These are phyloP conservation scores for Onychostruthus taczanowskii DNA, from an alignment of 2,113 vertebrate genomes.

Conservation along the genomic window DNA sequence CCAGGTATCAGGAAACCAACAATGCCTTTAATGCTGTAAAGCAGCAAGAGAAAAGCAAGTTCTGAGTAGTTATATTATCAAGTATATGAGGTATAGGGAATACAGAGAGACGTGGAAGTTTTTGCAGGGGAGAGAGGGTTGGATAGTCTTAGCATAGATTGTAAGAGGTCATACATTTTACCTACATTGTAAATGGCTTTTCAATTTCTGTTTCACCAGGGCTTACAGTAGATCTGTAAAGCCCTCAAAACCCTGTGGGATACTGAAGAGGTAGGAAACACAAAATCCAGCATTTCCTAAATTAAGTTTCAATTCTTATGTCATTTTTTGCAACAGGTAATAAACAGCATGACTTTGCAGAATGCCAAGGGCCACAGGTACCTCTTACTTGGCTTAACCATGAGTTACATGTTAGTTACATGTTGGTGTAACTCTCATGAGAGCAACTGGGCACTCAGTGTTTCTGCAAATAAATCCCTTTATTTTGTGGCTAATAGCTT, in stretches of 20 bases:
- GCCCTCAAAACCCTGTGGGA: not conserved
- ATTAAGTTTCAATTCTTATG: not conserved
- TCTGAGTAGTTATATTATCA: not conserved
- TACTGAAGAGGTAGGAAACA: not conserved
- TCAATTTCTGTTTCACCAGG: not conserved
- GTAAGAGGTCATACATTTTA: not conserved
- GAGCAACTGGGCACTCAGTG: not conserved
- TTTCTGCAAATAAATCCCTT: not conserved
- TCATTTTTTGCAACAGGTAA: not conserved
- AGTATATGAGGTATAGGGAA: not conserved
- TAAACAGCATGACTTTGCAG: not conserved
- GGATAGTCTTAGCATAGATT: not conserved
- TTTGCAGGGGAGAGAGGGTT: accelerated
- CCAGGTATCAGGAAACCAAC: accelerated
- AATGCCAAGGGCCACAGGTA: not conserved
- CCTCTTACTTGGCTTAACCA: not conserved
- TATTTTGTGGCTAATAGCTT: not conserved
- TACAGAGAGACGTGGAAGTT: not conserved
- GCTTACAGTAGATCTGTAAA: not conserved
- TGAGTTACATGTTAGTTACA: not conserved
- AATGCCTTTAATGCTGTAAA: not conserved
- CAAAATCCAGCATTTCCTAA: not conserved
- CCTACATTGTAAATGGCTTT: not conserved
- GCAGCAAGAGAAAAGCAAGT: not conserved
- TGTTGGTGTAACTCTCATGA: not conserved